Conservation (phyloP, 1,140 invertebrate species). For the Rhyzopertha dominica region DNA sequence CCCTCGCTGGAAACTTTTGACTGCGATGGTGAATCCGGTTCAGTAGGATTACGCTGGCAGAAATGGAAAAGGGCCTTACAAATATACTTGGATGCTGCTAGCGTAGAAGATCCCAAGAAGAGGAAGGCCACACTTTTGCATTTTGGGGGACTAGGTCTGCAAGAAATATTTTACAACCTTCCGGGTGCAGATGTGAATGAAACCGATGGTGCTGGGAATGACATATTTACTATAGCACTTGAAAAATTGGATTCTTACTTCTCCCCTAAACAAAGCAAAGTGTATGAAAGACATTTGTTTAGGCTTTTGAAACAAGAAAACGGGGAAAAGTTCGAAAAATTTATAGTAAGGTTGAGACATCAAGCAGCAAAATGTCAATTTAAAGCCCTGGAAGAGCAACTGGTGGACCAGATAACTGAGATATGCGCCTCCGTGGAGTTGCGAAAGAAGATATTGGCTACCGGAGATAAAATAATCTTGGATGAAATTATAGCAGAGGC, state of each 20-base stretch:
- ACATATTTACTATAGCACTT: slow-evolving; percentile 16
- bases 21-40: slow-evolving; percentile 33
- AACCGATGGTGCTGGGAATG: neutral
- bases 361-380: slow-evolving; percentile 24
- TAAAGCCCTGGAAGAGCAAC: slow-evolving; percentile 5
- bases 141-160: slow-evolving; percentile 27
- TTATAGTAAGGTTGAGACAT: slow-evolving; percentile 20
- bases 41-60: slow-evolving; percentile 31
- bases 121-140: slow-evolving; percentile 31
- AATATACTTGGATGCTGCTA: slow-evolving; percentile 32
- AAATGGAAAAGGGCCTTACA: slow-evolving; percentile 33
- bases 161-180: slow-evolving; percentile 21
- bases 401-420: slow-evolving; percentile 15
- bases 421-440: slow-evolving; percentile 10
- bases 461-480: slow-evolving; percentile 10
- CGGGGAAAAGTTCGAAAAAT: slow-evolving; percentile 24
- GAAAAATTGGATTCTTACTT: slow-evolving; percentile 24
- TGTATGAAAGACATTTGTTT: slow-evolving; percentile 24
- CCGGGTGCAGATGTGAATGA: slow-evolving; percentile 15
- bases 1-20: slow-evolving; percentile 27
- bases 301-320: slow-evolving; percentile 21
- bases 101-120: slow-evolving; percentile 21
- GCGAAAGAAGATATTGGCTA: slow-evolving; percentile 15
- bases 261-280: slow-evolving; percentile 21
- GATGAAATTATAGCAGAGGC: slow-evolving; percentile 9